Base-by-base conservation (phyloP, 1,140 invertebrate genomes). In the Neocloeon triangulifer region DNA sequence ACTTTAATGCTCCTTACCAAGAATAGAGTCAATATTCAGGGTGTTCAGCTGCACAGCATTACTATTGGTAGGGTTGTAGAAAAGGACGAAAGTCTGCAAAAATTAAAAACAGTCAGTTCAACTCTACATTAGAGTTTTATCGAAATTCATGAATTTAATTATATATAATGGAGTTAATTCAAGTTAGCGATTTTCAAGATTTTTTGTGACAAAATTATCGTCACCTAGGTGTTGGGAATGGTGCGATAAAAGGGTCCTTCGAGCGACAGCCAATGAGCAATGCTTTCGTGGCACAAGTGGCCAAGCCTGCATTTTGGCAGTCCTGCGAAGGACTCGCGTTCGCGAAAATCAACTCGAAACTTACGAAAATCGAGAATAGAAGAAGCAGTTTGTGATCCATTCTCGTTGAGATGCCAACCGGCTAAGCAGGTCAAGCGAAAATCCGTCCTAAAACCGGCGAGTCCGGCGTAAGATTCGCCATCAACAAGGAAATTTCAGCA, bases 1-100 rank as follows among this genome's bases (percentile, higher is more conserved):
- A 16, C 15, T 27, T 21, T 30, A 14, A 25, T 27, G 25, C 14
- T 36, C 48, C 57, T 66, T 62, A 85, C 79, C 74, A 60, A 85
- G 60, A 37, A 73, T 71, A 59, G 68, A 69, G 55, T 80, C 75
- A 54, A 85, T 65, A 56, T 80, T 84, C 43, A 66, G 58, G 52
- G 66, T 58, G 34, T 67, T 77, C 42, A 86, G 62, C 45, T 73
- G 58, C 26, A 79, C 62, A 31, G 78, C 78, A 35, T 73, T 78
- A 48, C 71, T 44, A 37, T 45, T 34, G 5, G 42, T 46, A 27
- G 43, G 44, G 33, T 44, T 45, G 33, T 47, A 38, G 29, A 47
- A 47, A n/a, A n/a, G n/a, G n/a, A n/a, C n/a, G n/a, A n/a, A n/a
- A n/a, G n/a, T n/a, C n/a, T n/a, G n/a, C n/a, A n/a, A n/a, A 16